A percentile compares a stretch with the other conserved stretches of the same genome.
Evolutionary conservation across 2,888 invertebrate genomes (phyloP).

Genomic region (Agrotis segetum): DNA sequence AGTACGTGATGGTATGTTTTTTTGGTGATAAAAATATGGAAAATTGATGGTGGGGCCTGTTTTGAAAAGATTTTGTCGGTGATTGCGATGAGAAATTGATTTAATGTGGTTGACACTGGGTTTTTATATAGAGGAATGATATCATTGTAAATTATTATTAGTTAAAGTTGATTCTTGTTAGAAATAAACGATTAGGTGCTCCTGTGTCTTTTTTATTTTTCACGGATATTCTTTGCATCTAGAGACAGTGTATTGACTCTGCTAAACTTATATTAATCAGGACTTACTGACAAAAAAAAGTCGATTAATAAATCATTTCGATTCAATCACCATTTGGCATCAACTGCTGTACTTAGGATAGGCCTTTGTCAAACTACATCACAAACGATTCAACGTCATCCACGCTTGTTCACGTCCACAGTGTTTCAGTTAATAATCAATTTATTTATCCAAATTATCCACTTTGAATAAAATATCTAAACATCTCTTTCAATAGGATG

Average conservation of each 20-base stretch:
- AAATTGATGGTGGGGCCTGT: conserved; percentile 77
- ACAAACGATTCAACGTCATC: too few species aligned
- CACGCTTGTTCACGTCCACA: background rate
- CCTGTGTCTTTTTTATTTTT: too few species aligned
- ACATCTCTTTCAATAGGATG: conserved; percentile 1
- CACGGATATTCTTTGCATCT: background rate
- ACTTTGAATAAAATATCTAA: background rate
- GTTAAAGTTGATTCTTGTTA: conserved; percentile 8
- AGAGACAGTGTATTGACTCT: too few species aligned
- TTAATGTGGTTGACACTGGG: conserved; percentile 60
- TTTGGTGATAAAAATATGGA: conserved; percentile 81
- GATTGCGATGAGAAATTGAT: conserved; percentile 77
- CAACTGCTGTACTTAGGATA: background rate
- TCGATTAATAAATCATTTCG: background rate
- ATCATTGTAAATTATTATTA: conserved; percentile 52
- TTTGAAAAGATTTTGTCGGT: conserved; percentile 65
- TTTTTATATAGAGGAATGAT: conserved; percentile 38
- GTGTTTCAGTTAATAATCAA: background rate
- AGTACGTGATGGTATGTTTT: conserved; percentile 81
- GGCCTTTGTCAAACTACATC: background rate
- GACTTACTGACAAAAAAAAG: too few species aligned
- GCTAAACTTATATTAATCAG: too few species aligned
- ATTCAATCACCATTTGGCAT: background rate
- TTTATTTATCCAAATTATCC: conserved; percentile 1
- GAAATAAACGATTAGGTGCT: background rate